phyloP scores from a whole-genome alignment of 2,797 vertebrate species.

The Numenius phaeopus region DNA sequence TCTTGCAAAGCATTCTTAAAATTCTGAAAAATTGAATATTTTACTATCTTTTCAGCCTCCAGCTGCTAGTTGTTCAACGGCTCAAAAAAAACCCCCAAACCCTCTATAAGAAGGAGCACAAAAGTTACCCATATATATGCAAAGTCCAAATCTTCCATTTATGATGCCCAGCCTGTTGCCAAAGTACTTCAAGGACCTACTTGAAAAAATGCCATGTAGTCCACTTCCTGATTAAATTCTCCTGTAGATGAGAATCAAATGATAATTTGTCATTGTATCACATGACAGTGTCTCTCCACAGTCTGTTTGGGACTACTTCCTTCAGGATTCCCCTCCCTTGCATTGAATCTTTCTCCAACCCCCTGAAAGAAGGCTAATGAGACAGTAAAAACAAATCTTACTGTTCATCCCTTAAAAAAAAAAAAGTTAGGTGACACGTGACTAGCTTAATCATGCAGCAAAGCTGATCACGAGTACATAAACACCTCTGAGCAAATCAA shows the following conservation, averaged over 20 bases:
- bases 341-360: conserved; percentile 29
- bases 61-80: conserved; percentile 47
- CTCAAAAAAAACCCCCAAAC: conserved; percentile 13
- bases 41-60: conserved; percentile 59
- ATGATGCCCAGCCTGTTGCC: conserved; percentile 70
- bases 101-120: conserved; percentile 55
- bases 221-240: conserved; percentile 79
- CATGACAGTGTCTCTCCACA: neutral
- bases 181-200: conserved; percentile 77
- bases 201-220: conserved; percentile 79
- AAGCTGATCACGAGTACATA: conserved; percentile 69
- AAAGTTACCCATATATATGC: conserved; percentile 35
- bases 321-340: conserved; percentile 46
- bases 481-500: conserved; percentile 78
- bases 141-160: conserved; percentile 71
- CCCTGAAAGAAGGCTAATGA: conserved; percentile 16
- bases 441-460: conserved; percentile 65
- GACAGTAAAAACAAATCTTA: conserved; percentile 9
- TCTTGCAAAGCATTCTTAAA: conserved; percentile 54
- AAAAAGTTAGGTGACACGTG: conserved; percentile 27
- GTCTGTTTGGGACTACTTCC: neutral
- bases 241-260: conserved; percentile 53
- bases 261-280: neutral
- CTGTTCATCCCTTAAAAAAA: neutral
- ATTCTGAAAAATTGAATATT: conserved; percentile 11